Conservation (phyloP, 2,797 vertebrate genomes). For the Danio jaintianensis region DNA sequence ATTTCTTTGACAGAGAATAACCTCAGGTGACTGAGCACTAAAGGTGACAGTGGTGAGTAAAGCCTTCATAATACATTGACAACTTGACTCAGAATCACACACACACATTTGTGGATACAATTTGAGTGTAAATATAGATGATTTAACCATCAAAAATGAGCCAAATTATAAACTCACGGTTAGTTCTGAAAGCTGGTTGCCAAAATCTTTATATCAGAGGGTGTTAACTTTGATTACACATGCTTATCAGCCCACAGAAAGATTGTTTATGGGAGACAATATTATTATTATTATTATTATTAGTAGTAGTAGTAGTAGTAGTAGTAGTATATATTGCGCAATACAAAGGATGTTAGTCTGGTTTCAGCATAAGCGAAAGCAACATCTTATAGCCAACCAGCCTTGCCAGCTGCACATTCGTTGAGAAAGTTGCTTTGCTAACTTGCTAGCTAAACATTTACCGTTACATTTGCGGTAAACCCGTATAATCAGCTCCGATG, state of each 20-base stretch:
- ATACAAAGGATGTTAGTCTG: background rate
- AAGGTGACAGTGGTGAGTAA: background rate
- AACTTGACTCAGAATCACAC: background rate
- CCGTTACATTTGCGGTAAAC: no score
- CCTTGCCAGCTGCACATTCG: background rate
- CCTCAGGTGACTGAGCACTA: background rate
- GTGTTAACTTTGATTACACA: background rate
- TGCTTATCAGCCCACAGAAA: background rate
- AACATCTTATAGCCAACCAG: background rate
- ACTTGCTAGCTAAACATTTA: constrained; percentile 40
- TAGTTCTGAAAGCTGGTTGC: background rate
- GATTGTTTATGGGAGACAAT: background rate
- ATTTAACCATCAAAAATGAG: background rate
- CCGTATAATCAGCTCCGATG: background rate
- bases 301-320: no score
- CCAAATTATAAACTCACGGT: background rate
- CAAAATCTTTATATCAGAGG: background rate
- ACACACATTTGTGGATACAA: background rate
- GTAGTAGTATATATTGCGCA: background rate
- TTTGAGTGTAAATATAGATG: background rate
- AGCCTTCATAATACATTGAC: background rate
- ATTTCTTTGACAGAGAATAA: background rate
- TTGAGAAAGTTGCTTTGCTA: constrained; percentile 20
- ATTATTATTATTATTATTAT: no score
- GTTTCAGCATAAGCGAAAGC: background rate